phyloP scores from a whole-genome alignment of 2,888 invertebrate species.

The Cartodere bifasciata region DNA sequence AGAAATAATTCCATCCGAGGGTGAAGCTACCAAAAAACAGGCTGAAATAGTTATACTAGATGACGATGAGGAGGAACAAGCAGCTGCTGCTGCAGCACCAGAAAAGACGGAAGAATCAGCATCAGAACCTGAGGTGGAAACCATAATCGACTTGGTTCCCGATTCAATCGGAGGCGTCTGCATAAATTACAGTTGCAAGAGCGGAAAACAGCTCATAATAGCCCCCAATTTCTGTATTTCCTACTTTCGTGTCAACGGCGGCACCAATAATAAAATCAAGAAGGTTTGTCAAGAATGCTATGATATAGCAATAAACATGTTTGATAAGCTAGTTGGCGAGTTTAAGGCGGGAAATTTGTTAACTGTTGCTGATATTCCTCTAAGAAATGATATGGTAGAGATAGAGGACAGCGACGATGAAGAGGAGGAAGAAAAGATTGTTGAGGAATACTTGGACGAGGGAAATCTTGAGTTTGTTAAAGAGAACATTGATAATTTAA shows the following conservation, averaged over 20 bases:
- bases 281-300: conserved; percentile 34
- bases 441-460: conserved; percentile 20
- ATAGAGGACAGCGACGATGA: conserved; percentile 34
- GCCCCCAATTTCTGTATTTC: conserved; percentile 35
- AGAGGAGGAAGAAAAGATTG: conserved; percentile 20
- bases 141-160: conserved; percentile 29
- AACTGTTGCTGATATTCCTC: conserved; percentile 27
- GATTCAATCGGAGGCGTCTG: conserved; percentile 33
- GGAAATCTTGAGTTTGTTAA: conserved; percentile 32
- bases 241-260: conserved; percentile 32
- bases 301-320: conserved; percentile 27
- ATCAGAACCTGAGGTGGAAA: conserved; percentile 14
- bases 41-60: conserved; percentile 9
- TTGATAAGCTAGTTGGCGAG: conserved; percentile 25
- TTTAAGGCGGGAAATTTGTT: conserved; percentile 20
- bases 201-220: conserved; percentile 33
- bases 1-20: not conserved
- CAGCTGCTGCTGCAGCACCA: not conserved
- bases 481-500: conserved; percentile 34
- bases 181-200: conserved; percentile 43
- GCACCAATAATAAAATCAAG: conserved; percentile 27
- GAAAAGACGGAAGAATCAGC: conserved; percentile 4
- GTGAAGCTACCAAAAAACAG: conserved; percentile 2
- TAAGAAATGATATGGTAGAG: conserved; percentile 32
- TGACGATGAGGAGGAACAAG: conserved; percentile 9